A percentile compares a stretch with the other conserved stretches of the same genome.
These are phyloP conservation scores for Noctua janthe DNA, from an alignment of 2,888 invertebrate species.

Conservation along the genomic window DNA sequence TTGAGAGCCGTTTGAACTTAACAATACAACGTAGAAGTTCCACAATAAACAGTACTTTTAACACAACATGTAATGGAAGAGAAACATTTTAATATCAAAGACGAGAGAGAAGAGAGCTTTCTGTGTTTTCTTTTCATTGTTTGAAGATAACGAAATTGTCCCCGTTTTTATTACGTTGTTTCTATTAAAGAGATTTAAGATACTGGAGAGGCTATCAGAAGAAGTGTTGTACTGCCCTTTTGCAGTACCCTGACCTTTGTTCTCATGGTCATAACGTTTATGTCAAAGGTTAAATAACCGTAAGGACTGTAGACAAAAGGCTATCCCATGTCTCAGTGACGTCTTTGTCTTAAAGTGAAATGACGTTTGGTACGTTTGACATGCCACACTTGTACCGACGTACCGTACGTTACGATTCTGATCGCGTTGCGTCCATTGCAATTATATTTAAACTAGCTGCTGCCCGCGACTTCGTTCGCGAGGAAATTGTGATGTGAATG, in stretches of 20 bases:
- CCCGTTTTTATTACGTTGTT: background rate
- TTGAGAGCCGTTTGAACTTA: background rate
- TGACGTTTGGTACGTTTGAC: background rate
- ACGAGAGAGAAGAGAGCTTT: background rate
- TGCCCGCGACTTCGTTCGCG: too few species aligned
- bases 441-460: background rate
- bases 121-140: background rate
- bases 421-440: background rate
- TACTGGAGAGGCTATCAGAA: background rate
- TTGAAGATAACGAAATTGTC: constrained; percentile 14
- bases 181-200: background rate
- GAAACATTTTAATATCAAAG: constrained; percentile 1
- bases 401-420: background rate
- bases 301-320: background rate
- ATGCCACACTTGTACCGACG: background rate
- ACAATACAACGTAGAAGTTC: background rate
- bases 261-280: background rate
- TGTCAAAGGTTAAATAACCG: background rate
- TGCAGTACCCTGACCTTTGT: background rate
- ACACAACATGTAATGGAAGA: background rate
- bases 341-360: background rate
- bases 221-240: constrained; percentile 1
- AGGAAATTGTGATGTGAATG: too few species aligned
- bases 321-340: background rate
- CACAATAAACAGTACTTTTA: constrained; percentile 10